Evolutionary conservation across 2,113 vertebrate genomes (phyloP).

Genomic region (Myotis brandtii): DNA sequence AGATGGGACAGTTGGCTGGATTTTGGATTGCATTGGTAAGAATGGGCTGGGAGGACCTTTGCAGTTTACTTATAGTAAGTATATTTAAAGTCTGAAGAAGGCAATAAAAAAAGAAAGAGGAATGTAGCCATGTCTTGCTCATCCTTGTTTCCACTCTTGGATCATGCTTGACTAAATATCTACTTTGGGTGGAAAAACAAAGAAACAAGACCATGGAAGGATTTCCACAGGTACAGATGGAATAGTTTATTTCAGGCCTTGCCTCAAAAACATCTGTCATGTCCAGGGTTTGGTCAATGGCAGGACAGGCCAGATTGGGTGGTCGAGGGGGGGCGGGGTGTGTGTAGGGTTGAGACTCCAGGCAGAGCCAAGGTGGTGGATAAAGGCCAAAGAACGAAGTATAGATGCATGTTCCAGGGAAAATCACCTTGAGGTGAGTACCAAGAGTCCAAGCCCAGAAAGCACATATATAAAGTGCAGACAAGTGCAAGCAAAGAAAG

Average conservation of each 20-base stretch:
- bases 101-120: not conserved
- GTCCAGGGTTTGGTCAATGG: not conserved
- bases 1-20: constrained; percentile 89
- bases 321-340: fast-evolving
- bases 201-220: not conserved
- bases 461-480: not conserved
- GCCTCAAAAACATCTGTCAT: not conserved
- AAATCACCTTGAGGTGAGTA: not conserved
- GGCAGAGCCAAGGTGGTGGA: not conserved
- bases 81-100: not conserved
- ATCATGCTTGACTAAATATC: not conserved
- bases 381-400: not conserved
- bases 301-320: not conserved
- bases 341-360: not conserved
- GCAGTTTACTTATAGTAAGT: not conserved
- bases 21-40: constrained; percentile 90
- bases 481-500: not conserved
- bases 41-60: not conserved
- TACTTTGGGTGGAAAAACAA: not conserved
- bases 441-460: not conserved
- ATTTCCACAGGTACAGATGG: not conserved
- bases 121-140: not conserved
- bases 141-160: not conserved
- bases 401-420: not conserved
- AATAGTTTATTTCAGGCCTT: not conserved